Conservation (phyloP, 92 coral and sea anemone genomes). For the Palythoa grandiflora region DNA sequence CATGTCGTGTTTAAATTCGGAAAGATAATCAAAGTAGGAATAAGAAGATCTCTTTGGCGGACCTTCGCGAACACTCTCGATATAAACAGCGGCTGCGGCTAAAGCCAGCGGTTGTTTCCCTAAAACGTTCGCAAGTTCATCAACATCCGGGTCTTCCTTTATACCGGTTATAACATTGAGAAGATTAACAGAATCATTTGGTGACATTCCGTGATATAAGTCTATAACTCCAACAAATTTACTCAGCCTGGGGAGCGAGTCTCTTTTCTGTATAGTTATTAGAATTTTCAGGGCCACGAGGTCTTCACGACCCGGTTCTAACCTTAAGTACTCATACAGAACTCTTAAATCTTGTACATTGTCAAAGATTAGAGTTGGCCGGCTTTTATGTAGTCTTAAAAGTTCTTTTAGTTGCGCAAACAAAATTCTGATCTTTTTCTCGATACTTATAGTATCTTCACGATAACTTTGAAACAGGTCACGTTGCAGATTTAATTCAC, state of each 20-base stretch:
- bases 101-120: slow-evolving; percentile 81
- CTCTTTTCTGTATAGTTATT: slow-evolving; percentile 69
- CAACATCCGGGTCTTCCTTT: slow-evolving; percentile 57
- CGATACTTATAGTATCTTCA: slow-evolving; percentile 55
- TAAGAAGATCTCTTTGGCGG: slow-evolving; percentile 66
- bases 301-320: slow-evolving; percentile 78
- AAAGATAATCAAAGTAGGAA: slow-evolving; percentile 68
- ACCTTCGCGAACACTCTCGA: slow-evolving; percentile 74
- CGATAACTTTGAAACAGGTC: slow-evolving; percentile 50
- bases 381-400: slow-evolving; percentile 67
- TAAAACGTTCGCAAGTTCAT: slow-evolving; percentile 58
- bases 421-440: slow-evolving; percentile 52
- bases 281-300: slow-evolving; percentile 59
- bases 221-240: slow-evolving; percentile 53
- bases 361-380: slow-evolving; percentile 84
- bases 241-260: slow-evolving; percentile 62
- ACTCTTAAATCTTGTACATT: slow-evolving; percentile 67
- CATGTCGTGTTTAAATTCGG: slow-evolving; percentile 73
- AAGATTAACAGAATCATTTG: slow-evolving; percentile 64
- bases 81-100: slow-evolving; percentile 79
- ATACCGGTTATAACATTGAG: slow-evolving; percentile 65
- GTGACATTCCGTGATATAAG: slow-evolving; percentile 75
- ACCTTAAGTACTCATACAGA: slow-evolving; percentile 62
- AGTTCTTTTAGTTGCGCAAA: slow-evolving; percentile 71
- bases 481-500: slow-evolving; percentile 62